Evolutionary conservation across 64 coral and sea anemone genomes (phyloP).

Genomic region (Pocillopora damicornis): DNA sequence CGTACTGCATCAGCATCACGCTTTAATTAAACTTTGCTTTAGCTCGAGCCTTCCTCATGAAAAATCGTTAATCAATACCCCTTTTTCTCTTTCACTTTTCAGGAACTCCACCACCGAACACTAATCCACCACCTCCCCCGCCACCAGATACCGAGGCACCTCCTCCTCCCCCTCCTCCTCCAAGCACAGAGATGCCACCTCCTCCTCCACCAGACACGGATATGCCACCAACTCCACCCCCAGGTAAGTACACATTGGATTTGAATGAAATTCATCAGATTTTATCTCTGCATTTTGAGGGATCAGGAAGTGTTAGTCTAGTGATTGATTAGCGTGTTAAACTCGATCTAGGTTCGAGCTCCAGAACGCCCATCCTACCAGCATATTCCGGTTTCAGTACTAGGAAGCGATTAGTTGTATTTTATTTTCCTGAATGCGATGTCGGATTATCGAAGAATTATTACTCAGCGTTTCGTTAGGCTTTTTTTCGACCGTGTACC

Average conservation of each 20-base stretch:
- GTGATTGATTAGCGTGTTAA: no score
- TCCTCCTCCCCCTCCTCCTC: background rate
- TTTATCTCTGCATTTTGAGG: no score
- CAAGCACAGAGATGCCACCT: background rate
- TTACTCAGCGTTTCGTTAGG: no score
- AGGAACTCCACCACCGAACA: constrained; percentile 20
- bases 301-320: no score
- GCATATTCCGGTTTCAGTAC: no score
- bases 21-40: background rate
- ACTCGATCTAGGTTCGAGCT: no score
- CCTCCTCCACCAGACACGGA: background rate
- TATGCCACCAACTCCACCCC: background rate
- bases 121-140: constrained; percentile 3
- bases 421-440: no score
- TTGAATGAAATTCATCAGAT: no score
- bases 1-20: background rate
- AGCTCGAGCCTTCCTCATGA: background rate
- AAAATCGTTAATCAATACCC: background rate
- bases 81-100: background rate
- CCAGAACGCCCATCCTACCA: no score
- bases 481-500: no score
- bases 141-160: background rate
- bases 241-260: background rate
- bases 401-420: no score
- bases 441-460: no score